Conservation (phyloP, 2,113 vertebrate species). For the Tachysurus vachellii region DNA sequence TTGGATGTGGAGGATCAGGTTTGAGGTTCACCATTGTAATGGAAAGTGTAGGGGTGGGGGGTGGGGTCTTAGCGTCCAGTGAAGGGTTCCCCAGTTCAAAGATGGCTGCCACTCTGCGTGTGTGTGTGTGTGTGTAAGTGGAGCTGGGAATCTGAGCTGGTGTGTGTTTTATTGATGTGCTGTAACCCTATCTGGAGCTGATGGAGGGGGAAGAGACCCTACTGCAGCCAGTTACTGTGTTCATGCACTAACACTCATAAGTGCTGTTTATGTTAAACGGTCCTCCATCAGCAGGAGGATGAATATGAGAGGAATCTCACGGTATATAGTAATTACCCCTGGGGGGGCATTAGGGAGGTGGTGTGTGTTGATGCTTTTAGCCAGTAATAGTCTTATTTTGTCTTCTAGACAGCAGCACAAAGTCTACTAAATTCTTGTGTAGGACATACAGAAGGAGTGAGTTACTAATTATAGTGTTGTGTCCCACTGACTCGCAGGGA, state of each 20-base stretch:
- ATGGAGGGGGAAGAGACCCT: conserved; percentile 43
- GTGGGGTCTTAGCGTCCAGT: background rate
- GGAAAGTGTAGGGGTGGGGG: conserved; percentile 44
- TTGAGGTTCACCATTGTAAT: conserved; percentile 41
- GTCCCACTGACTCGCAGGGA: too few species aligned
- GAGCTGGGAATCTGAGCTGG: conserved; percentile 37
- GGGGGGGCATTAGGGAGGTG: background rate
- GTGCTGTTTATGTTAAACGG: background rate
- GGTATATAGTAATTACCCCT: background rate
- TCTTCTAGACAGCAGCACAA: background rate
- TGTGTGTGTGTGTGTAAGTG: conserved; percentile 29
- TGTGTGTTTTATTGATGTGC: conserved; percentile 53
- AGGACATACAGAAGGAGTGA: too few species aligned
- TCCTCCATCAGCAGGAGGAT: background rate
- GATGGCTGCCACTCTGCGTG: conserved; percentile 22
- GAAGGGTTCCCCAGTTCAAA: conserved; percentile 58
- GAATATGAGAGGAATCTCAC: background rate
- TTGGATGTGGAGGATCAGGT: background rate
- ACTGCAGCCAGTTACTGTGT: background rate
- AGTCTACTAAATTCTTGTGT: too few species aligned
- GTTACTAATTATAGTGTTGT: background rate
- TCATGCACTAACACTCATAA: background rate
- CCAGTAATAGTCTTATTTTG: background rate
- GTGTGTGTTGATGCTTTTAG: background rate
- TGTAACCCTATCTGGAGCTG: conserved; percentile 34